Evolutionary conservation across 2,888 invertebrate genomes (phyloP).

Genomic region (Scaptomyza polygonia): DNA sequence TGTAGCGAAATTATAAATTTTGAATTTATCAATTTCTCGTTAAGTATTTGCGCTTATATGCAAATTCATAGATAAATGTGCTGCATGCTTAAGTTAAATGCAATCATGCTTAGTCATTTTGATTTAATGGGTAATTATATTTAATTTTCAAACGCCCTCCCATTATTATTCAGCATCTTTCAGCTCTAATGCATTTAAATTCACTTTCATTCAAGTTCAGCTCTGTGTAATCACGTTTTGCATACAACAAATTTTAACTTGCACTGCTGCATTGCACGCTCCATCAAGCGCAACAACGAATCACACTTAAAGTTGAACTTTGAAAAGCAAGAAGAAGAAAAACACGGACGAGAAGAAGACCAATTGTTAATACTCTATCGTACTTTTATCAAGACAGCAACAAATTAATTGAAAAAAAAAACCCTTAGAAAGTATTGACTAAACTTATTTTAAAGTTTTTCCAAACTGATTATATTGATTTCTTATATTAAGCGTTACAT

Average conservation of each 20-base stretch:
- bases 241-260: constrained; percentile 23
- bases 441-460: not conserved
- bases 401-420: not conserved
- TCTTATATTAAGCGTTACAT: not conserved
- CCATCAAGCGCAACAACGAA: constrained; percentile 68
- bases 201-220: constrained; percentile 38
- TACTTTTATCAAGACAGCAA: not conserved
- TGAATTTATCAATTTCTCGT: not conserved
- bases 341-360: not conserved
- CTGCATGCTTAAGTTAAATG: not conserved
- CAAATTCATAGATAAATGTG: no score
- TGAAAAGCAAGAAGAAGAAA: constrained; percentile 18
- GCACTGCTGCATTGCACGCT: constrained; percentile 45
- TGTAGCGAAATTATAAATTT: not conserved
- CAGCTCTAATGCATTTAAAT: constrained; percentile 15
- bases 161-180: not conserved
- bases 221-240: constrained; percentile 9
- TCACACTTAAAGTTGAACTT: constrained; percentile 57
- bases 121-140: not conserved
- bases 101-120: not conserved
- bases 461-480: no score
- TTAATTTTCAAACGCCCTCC: not conserved
- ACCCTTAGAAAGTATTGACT: not conserved
- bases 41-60: no score
- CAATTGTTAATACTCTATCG: constrained; percentile 18